Evolutionary conservation across 2,113 vertebrate species (phyloP).

Genomic region (Pygoscelis adeliae): DNA sequence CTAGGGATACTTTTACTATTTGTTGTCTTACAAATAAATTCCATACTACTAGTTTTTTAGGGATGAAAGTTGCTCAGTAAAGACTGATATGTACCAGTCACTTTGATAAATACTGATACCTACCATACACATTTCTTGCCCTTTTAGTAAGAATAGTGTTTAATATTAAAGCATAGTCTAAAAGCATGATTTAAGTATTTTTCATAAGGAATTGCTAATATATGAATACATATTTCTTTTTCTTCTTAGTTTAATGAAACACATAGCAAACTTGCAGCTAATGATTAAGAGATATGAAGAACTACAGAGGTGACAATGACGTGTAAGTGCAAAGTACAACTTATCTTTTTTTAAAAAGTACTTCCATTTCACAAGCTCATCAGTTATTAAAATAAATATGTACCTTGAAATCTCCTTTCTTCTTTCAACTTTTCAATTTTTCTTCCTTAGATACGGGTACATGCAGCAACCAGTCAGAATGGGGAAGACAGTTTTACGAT

Average conservation of each 20-base stretch:
- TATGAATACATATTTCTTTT: not conserved
- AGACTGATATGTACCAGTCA: not conserved
- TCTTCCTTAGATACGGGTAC: slow-evolving; percentile 67
- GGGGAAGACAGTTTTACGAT: slow-evolving; percentile 66
- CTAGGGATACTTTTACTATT: not conserved
- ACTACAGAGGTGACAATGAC: not conserved
- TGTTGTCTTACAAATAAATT: not conserved
- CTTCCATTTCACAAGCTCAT: slow-evolving; percentile 22
- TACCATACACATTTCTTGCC: not conserved
- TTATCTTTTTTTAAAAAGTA: not conserved
- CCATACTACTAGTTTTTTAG: not conserved
- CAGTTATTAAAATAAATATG: slow-evolving; percentile 42
- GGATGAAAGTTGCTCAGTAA: not conserved
- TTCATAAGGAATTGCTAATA: not conserved
- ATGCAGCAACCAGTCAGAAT: slow-evolving; percentile 70
- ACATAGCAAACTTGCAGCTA: not conserved
- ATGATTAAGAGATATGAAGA: not conserved
- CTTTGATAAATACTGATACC: not conserved
- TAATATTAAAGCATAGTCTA: not conserved
- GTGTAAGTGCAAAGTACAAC: not conserved
- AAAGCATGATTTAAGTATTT: not conserved
- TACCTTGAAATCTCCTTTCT: slow-evolving; percentile 66
- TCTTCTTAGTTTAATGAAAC: not conserved
- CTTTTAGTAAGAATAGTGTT: not conserved
- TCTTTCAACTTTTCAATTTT: slow-evolving; percentile 56